Evolutionary conservation across 2,113 vertebrate species (phyloP), one percentile per base, ranked within the genome.

Genomic region (Nanorana parkeri): DNA sequence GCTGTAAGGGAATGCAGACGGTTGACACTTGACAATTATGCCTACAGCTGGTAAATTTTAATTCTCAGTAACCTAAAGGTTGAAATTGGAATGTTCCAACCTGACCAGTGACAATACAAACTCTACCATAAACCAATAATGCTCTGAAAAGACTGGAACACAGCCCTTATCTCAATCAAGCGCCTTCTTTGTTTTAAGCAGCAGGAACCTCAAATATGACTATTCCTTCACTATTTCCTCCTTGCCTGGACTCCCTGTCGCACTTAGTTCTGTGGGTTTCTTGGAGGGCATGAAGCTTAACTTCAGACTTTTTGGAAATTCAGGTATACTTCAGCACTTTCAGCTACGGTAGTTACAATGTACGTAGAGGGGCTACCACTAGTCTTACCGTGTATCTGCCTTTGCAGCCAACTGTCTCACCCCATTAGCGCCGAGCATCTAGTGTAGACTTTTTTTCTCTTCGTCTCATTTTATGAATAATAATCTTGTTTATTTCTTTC

Each of bases 401-500:
- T 86, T 87, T 88, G 89, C 85, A 90, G 87, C 89, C 87, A 84
- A 26, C 28, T 17, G 74, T 21, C 87, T 81, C 80, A 86, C 32
- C 32, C 32, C 89, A 89, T 88, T 87, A 85, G 83, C 58, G 19
- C 63, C 85, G 83, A 85, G 85, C 91, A 89, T 90, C 82, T 80
- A 90, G 89, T 87, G 85, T 91, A 90, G 89, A 89, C 86, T 89
- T 91, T 81, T 77, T 86, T 83, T 83, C 83, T 88, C 91, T 88
- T 88, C 87, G 64, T 41, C 28, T 66, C 55, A 4, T 23, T 54
- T 65, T 78, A 66, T 54, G 3, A n/a, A 58, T 58, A n/a, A n/a
- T 61, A 23, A 41, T 24, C 16, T 54, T 32, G 63, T 56, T 3
- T 52, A 28, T 23, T 41, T 54, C 51, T 58, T 87, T 84, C 88